Conservation (phyloP, 1,140 invertebrate genomes). For the Polyergus mexicanus region DNA sequence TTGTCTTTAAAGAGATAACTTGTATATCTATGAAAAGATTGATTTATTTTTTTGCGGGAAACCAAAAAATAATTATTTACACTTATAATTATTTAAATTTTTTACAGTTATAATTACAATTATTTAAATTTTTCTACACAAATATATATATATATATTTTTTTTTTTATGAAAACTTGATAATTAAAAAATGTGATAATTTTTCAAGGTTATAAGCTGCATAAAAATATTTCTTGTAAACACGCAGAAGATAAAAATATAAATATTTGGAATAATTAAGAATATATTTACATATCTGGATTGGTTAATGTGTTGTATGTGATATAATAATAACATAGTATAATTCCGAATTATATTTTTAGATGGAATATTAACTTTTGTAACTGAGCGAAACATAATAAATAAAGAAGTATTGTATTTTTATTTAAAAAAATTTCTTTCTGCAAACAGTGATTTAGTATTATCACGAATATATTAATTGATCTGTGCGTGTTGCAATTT, state of each 20-base stretch:
- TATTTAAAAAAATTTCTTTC: neutral
- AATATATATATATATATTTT: too few species aligned
- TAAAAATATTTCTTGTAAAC: neutral
- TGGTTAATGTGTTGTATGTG: neutral
- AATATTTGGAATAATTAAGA: neutral
- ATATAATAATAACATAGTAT: neutral
- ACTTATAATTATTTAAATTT: conserved; percentile 21
- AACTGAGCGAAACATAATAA: neutral
- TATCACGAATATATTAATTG: neutral
- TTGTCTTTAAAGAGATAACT: neutral
- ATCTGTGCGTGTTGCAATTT: neutral
- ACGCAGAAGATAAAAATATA: neutral
- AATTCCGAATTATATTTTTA: neutral
- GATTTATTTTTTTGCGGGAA: neutral
- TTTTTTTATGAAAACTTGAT: too few species aligned
- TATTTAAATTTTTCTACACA: too few species aligned
- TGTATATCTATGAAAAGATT: neutral
- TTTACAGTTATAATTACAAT: neutral
- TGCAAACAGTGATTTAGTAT: neutral
- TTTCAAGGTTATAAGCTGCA: too few species aligned
- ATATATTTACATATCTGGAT: conserved; percentile 15
- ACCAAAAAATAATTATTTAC: neutral
- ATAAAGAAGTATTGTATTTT: conserved; percentile 29
- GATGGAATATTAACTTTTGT: neutral
- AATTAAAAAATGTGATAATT: too few species aligned